A percentile compares a stretch with the other conserved stretches of the same genome.
Conservation (phyloP, 2,113 vertebrate species). For the Phalacrocorax pelagicus region DNA sequence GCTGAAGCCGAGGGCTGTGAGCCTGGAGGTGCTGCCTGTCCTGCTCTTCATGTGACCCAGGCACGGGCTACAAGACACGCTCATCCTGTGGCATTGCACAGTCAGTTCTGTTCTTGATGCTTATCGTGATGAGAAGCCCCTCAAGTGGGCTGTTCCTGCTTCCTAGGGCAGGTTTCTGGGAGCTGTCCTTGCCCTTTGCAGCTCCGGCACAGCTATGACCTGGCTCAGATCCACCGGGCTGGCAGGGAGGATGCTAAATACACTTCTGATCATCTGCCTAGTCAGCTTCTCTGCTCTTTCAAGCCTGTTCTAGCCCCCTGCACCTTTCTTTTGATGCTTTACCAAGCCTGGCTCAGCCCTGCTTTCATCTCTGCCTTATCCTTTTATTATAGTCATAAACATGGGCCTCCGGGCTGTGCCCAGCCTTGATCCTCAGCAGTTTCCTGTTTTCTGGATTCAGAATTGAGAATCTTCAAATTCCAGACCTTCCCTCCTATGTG, state of each 20-base stretch:
- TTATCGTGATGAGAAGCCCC: neutral
- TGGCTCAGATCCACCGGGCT: neutral
- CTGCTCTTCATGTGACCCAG: neutral
- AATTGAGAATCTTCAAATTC: slow-evolving; percentile 14
- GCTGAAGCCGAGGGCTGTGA: neutral
- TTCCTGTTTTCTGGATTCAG: slow-evolving; percentile 52
- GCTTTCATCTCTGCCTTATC: slow-evolving; percentile 36
- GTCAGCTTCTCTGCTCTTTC: slow-evolving; percentile 28
- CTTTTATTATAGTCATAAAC: slow-evolving; percentile 49
- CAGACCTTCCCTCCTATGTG: neutral
- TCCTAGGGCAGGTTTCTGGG: neutral
- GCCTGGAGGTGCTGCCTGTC: neutral
- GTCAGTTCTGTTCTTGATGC: rapidly evolving
- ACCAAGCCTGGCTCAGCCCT: slow-evolving; percentile 34
- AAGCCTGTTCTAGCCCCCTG: slow-evolving; percentile 47
- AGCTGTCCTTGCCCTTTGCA: neutral
- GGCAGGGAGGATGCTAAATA: slow-evolving; percentile 18
- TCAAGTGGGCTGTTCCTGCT: neutral
- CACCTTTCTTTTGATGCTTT: slow-evolving; percentile 53
- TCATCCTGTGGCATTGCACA: neutral
- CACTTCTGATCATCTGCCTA: slow-evolving; percentile 42
- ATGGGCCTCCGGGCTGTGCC: slow-evolving; percentile 5
- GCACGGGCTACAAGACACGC: rapidly evolving
- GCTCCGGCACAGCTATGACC: neutral
- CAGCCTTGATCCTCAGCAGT: slow-evolving; percentile 46